Percentiles rank a stretch among this genome's conserved stretches.
Conservation (phyloP, 37 sponge, comb jelly and placozoan species). For the Diacarnus erythraeanus region DNA sequence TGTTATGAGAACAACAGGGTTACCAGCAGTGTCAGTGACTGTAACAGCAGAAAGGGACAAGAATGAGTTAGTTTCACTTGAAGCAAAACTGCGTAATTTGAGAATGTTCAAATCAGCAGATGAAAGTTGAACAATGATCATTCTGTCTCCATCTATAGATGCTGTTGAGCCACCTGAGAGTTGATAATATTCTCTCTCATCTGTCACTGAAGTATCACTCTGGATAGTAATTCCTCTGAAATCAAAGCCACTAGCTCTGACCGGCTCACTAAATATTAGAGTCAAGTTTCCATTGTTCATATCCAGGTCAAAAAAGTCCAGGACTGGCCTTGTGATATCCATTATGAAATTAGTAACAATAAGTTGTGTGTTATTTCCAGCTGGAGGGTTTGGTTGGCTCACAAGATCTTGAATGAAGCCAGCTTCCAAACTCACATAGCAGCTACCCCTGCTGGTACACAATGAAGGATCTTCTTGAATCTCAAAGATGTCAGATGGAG, state of each 20-base stretch:
- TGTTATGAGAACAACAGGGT: conserved; percentile 44
- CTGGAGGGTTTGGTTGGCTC: conserved; percentile 29
- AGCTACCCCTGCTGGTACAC: conserved; percentile 72
- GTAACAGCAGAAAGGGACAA: conserved; percentile 40
- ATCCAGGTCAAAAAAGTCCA: conserved; percentile 61
- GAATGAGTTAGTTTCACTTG: conserved; percentile 49
- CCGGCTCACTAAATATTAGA: conserved; percentile 76
- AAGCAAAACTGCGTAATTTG: conserved; percentile 67
- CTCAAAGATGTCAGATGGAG: conserved; percentile 45
- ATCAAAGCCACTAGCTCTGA: conserved; percentile 35
- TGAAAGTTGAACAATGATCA: conserved; percentile 40
- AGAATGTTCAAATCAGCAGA: conserved; percentile 68
- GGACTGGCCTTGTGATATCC: conserved; percentile 52
- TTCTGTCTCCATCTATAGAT: conserved; percentile 40
- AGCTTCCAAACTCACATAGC: conserved; percentile 59
- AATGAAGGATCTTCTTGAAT: conserved; percentile 56
- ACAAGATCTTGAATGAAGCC: conserved; percentile 68
- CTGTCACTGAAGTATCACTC: conserved; percentile 9
- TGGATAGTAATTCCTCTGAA: conserved; percentile 62
- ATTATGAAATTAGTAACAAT: conserved; percentile 40
- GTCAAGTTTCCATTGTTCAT: conserved; percentile 60
- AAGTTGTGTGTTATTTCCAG: conserved; percentile 24
- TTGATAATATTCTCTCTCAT: conserved; percentile 32
- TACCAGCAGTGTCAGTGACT: conserved; percentile 58
- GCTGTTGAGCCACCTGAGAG: conserved; percentile 48